Percentiles rank a stretch among this genome's conserved stretches.
Evolutionary conservation across 2,888 invertebrate species (phyloP).

Genomic region (Acanthosepion esculentum): DNA sequence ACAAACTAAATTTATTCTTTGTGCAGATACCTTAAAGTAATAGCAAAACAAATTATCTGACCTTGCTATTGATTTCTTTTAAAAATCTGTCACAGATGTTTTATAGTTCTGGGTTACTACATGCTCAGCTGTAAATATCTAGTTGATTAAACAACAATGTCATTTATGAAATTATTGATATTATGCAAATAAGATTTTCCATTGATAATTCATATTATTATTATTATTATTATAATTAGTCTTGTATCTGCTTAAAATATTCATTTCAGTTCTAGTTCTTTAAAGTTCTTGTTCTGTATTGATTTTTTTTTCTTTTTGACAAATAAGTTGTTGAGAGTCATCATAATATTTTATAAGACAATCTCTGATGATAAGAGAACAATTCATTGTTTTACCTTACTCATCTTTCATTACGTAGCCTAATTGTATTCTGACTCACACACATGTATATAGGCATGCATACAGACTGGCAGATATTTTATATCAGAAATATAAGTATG

Average conservation of each 20-base stretch:
- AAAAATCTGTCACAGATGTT: not conserved
- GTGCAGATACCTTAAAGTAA: not conserved
- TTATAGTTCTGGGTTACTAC: not conserved
- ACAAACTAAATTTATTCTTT: not conserved
- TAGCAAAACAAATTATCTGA: not conserved
- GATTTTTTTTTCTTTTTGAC: not conserved
- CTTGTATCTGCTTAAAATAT: not conserved
- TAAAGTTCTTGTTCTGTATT: not conserved
- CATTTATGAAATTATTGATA: not conserved
- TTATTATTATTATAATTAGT: no score
- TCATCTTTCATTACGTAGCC: not conserved
- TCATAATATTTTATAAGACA: not conserved
- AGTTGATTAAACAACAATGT: not conserved
- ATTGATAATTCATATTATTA: not conserved
- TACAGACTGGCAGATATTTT: not conserved
- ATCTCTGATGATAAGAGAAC: not conserved
- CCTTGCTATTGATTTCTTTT: constrained; percentile 2
- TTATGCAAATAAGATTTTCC: not conserved
- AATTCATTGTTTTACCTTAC: not conserved
- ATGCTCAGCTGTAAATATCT: not conserved
- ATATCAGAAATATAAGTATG: not conserved
- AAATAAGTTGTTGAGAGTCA: not conserved
- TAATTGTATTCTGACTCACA: not conserved
- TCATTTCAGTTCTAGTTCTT: not conserved
- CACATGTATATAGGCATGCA: not conserved